Conservation (phyloP, 2,888 invertebrate species). For the Phragmatobia fuliginosa region DNA sequence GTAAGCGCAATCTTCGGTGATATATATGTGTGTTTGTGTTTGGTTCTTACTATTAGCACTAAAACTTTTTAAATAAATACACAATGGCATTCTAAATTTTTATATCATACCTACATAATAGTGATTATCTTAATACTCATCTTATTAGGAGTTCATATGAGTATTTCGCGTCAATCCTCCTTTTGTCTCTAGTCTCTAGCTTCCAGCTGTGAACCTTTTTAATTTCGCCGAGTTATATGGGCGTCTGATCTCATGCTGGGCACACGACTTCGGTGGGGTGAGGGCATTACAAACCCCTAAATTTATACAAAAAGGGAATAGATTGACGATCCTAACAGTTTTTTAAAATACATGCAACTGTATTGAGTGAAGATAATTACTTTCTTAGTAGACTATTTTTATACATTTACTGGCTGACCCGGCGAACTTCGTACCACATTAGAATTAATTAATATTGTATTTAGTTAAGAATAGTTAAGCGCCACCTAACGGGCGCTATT, state of each 20-base stretch:
- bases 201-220: constrained; percentile 51
- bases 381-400: too few species aligned
- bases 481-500: too few species aligned
- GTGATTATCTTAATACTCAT: neutral
- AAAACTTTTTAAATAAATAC: too few species aligned
- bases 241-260: constrained; percentile 42
- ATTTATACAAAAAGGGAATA: constrained; percentile 31
- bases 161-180: constrained; percentile 32
- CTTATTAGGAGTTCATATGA: constrained; percentile 11
- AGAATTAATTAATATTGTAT: too few species aligned
- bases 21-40: too few species aligned
- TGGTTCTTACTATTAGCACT: neutral
- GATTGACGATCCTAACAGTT: neutral
- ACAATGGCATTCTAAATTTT: neutral
- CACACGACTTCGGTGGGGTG: neutral
- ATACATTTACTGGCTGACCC: too few species aligned
- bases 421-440: too few species aligned
- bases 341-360: neutral
- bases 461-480: too few species aligned
- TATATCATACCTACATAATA: neutral
- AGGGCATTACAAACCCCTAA: constrained; percentile 4
- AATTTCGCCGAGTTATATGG: constrained; percentile 47
- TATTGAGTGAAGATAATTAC: neutral
- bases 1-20: too few species aligned
- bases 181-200: constrained; percentile 44